These are phyloP conservation scores for Cyphomyrus discorhynchus DNA, from an alignment of 2,113 vertebrate genomes.

Conservation along the genomic window DNA sequence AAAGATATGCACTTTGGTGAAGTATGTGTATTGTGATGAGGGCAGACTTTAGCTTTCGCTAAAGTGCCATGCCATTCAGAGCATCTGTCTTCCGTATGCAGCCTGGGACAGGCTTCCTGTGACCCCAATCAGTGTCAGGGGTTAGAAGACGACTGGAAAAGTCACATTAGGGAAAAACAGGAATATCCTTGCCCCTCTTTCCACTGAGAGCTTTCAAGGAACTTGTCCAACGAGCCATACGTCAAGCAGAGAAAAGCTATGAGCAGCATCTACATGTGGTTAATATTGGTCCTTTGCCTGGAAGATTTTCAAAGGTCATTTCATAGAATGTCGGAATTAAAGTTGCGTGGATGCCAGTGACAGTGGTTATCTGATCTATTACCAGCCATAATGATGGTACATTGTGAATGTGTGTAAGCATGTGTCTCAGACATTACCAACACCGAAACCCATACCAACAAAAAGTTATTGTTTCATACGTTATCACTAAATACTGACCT, in stretches of 20 bases:
- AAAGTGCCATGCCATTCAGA: not conserved
- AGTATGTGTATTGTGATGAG: not conserved
- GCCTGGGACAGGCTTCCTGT: not conserved
- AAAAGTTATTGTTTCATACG: not conserved
- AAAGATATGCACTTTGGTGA: not conserved
- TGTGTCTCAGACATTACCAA: too few species aligned
- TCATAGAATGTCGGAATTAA: not conserved
- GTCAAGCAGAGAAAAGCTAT: not conserved
- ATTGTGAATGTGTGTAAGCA: too few species aligned
- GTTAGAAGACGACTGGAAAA: not conserved
- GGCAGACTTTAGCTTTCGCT: not conserved
- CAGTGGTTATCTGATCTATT: not conserved
- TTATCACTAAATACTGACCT: not conserved
- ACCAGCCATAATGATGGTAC: not conserved
- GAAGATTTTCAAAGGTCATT: not conserved
- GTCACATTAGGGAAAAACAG: not conserved
- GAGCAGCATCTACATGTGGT: not conserved
- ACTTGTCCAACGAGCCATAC: not conserved
- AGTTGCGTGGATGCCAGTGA: not conserved
- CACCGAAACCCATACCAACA: not conserved
- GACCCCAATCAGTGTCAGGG: not conserved
- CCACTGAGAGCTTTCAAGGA: not conserved
- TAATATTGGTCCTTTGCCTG: not conserved
- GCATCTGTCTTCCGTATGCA: not conserved
- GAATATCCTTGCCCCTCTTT: not conserved